phyloP scores from a whole-genome alignment of 2,888 invertebrate species.

The Xestoiulus laeticollis region DNA sequence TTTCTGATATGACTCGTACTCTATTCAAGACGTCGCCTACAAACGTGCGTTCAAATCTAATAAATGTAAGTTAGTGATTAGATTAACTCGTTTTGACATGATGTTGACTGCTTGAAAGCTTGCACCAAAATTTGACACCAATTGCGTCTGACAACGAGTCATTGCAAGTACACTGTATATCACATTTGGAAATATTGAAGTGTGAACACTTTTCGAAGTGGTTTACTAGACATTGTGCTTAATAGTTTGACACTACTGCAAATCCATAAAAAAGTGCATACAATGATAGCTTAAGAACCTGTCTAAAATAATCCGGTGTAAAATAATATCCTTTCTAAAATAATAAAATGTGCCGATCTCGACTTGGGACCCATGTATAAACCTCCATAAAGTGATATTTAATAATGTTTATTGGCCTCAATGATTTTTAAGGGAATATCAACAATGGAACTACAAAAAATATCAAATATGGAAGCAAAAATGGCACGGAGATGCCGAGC shows the following conservation, averaged over 20 bases:
- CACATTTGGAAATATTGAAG: not conserved
- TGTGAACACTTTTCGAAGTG: not conserved
- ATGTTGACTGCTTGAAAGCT: slow-evolving; percentile 34
- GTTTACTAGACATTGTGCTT: not conserved
- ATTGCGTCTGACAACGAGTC: not conserved
- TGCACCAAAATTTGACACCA: not conserved
- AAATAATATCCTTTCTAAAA: no score
- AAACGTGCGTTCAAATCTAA: not conserved
- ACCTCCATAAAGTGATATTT: no score
- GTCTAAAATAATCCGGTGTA: not conserved
- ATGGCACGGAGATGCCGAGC: no score
- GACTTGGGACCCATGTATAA: not conserved
- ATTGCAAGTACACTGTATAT: not conserved
- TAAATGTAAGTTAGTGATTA: not conserved
- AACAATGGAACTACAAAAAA: no score
- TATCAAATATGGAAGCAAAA: no score
- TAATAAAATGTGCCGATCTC: no score
- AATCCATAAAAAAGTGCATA: not conserved
- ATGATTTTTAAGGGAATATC: no score
- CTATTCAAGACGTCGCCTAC: not conserved
- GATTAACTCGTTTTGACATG: not conserved
- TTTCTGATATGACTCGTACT: not conserved
- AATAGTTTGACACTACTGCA: not conserved
- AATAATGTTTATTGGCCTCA: no score
- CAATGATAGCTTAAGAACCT: not conserved